phyloP scores from a whole-genome alignment of 2,113 vertebrate genomes.

The Perca fluviatilis region DNA sequence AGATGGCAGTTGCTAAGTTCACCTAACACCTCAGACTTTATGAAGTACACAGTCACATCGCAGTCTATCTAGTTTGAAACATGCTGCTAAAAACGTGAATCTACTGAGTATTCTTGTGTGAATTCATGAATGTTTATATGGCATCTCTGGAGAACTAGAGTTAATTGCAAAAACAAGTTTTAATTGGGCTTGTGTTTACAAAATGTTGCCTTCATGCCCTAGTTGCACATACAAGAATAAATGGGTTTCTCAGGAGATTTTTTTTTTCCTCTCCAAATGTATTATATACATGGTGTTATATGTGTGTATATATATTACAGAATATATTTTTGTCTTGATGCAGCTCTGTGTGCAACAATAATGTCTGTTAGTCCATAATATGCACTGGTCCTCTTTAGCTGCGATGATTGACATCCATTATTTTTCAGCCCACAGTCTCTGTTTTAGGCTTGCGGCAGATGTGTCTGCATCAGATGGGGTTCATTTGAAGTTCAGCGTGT shows the following conservation, averaged over 20 bases:
- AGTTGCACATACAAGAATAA: slow-evolving; percentile 43
- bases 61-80: slow-evolving; percentile 20
- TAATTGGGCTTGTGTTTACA: slow-evolving; percentile 70
- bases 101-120: slow-evolving; percentile 5
- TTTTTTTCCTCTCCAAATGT: slow-evolving; percentile 2
- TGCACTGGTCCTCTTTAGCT: slow-evolving; percentile 9
- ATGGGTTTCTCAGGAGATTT: slow-evolving; percentile 17
- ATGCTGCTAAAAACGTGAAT: background rate
- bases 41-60: background rate
- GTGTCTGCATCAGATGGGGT: slow-evolving; percentile 59
- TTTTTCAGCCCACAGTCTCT: slow-evolving; percentile 44
- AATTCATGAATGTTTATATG: slow-evolving; percentile 32
- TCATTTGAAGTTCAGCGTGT: slow-evolving; percentile 70
- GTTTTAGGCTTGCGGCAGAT: slow-evolving; percentile 30
- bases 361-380: background rate
- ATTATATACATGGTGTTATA: slow-evolving; percentile 16
- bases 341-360: slow-evolving; percentile 1
- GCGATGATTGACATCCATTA: slow-evolving; percentile 58
- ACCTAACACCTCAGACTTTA: slow-evolving; percentile 15
- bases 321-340: background rate
- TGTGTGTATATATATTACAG: background rate
- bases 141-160: slow-evolving; percentile 36
- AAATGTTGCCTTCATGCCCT: slow-evolving; percentile 58
- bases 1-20: slow-evolving; percentile 26
- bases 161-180: slow-evolving; percentile 65